Evolutionary conservation across 2,888 invertebrate genomes (phyloP), one percentile per base, ranked within the genome.

Genomic region (Diplazon laetatorius): DNA sequence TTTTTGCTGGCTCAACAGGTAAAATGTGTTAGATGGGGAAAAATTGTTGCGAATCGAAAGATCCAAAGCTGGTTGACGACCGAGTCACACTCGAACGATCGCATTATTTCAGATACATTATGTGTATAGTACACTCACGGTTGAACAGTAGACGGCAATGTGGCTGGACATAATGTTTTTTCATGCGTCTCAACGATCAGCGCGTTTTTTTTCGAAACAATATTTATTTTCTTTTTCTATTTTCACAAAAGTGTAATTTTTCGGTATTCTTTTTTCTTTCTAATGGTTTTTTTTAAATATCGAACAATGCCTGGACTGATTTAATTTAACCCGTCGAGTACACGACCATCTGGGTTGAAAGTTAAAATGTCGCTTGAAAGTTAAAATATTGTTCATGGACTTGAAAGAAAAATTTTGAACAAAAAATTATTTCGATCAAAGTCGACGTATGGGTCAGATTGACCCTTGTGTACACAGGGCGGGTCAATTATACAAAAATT

Each of bases 61-160:
- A 35, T 71, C 42, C 52, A 46, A 60, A 35, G 52, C 70, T 30
- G 20, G n/a, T 44, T 37, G 25, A 39, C 70, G 52, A 78, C 55
- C 66, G 59, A 50, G 30, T 59, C n/a, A 52, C 39, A 39, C 39
- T 14, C 50, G 44, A 42, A 22, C 60, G 46, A 71, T 30, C 60
- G 60, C 22, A 39, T 71, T 60, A 52, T 71, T 55, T 71, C 55
- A 2, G 55, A 66, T 71, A 78, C 71, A 62, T 30, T 71, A 75
- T 59, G 57, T 66, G 55, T 78, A 59, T 65, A 78, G 78, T 78
- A 78, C 78, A 78, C 62, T 78, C 70, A 78, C 74, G 78, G 85
- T 88, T 88, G 89, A 90, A 89, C 89, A 88, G 85, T 88, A 90
- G 89, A 86, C 86, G 88, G 87, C 86, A 87, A 88, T 84, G 18